Evolutionary conservation across 2,888 invertebrate genomes (phyloP).

Genomic region (Thera britannica): DNA sequence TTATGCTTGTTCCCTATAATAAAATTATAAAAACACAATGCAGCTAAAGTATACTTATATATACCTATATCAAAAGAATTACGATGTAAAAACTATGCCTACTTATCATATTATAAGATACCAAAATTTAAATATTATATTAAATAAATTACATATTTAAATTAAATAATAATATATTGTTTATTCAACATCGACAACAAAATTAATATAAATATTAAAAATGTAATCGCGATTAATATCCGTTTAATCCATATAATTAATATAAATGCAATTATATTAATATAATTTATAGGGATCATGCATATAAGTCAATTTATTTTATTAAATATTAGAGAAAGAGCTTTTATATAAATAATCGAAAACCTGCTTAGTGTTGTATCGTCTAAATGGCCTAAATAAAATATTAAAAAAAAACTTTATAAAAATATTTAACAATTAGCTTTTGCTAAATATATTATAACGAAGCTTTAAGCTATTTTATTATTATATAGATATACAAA

Average conservation of each 20-base stretch:
- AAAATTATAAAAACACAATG: background rate
- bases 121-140: too few relatives aligned
- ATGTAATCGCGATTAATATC: too few relatives aligned
- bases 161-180: background rate
- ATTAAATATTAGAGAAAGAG: background rate
- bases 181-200: background rate
- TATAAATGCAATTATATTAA: background rate
- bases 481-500: slow-evolving; percentile 9
- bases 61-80: too few relatives aligned
- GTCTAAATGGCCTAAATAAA: background rate
- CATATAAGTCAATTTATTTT: background rate
- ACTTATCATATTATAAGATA: too few relatives aligned
- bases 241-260: too few relatives aligned
- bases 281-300: slow-evolving; percentile 7
- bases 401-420: slow-evolving; percentile 8
- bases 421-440: slow-evolving; percentile 28
- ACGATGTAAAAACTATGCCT: too few relatives aligned
- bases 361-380: background rate
- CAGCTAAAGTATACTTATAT: too few relatives aligned
- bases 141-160: too few relatives aligned
- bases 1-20: background rate
- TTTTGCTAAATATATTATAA: slow-evolving; percentile 37
- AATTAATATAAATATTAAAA: background rate
- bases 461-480: slow-evolving; percentile 29
- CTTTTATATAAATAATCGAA: background rate